Evolutionary conservation across 2,888 invertebrate species (phyloP).

Genomic region (Napeogenes sylphis): DNA sequence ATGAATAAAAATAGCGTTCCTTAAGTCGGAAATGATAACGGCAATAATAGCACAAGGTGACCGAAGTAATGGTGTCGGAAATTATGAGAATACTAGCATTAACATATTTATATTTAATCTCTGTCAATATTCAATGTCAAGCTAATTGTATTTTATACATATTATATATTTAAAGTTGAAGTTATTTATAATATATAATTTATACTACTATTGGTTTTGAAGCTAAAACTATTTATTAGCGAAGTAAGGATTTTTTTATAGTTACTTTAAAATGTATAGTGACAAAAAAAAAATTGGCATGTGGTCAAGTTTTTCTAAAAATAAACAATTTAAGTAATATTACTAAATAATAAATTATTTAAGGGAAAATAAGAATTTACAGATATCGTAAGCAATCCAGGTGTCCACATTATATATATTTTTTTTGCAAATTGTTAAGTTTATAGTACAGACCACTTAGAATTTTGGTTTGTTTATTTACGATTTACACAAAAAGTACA

Average conservation of each 20-base stretch:
- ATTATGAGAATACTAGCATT: not conserved
- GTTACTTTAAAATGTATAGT: too few relatives aligned
- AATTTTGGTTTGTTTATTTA: too few relatives aligned
- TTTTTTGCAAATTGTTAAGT: too few relatives aligned
- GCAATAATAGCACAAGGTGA: not conserved
- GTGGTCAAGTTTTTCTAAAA: too few relatives aligned
- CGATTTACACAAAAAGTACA: too few relatives aligned
- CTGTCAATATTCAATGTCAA: not conserved
- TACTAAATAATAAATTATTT: not conserved
- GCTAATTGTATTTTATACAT: not conserved
- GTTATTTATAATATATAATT: not conserved
- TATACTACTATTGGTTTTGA: too few relatives aligned
- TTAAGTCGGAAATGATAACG: not conserved
- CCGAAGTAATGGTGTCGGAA: not conserved
- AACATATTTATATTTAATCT: slow-evolving; percentile 1
- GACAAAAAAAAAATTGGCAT: too few relatives aligned
- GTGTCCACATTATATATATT: not conserved
- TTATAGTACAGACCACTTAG: too few relatives aligned
- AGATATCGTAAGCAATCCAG: too few relatives aligned
- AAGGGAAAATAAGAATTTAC: not conserved
- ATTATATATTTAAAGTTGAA: not conserved
- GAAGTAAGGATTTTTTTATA: too few relatives aligned
- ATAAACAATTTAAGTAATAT: too few relatives aligned
- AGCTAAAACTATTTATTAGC: too few relatives aligned
- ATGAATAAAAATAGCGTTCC: slow-evolving; percentile 1